Percentiles rank a stretch among this genome's conserved stretches.
These are phyloP conservation scores for Andrena trimmerana DNA, from an alignment of 2,888 invertebrate species.

Conservation along the genomic window DNA sequence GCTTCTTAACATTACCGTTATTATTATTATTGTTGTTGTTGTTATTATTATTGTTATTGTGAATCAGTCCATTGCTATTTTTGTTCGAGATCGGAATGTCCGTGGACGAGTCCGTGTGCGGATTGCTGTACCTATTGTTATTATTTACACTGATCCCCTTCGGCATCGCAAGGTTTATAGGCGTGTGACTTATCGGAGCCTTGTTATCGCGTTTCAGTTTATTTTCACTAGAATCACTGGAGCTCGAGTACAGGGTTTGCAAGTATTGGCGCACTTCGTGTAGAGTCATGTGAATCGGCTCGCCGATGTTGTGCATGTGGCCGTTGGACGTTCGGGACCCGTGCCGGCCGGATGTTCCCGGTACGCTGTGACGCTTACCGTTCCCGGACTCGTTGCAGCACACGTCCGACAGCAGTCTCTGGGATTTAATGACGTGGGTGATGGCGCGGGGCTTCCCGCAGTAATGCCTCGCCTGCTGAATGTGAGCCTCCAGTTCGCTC, in stretches of 20 bases:
- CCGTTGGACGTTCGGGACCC: conserved; percentile 84
- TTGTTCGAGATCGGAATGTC: conserved; percentile 85
- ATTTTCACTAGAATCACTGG: conserved; percentile 89
- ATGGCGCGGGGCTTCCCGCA: conserved; percentile 83
- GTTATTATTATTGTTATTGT: conserved; percentile 85
- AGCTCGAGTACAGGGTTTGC: conserved; percentile 92
- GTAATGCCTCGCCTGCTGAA: conserved; percentile 83
- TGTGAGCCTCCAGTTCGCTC: conserved; percentile 83
- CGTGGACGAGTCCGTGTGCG: conserved; percentile 83
- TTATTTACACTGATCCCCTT: conserved; percentile 84
- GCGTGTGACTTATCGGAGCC: conserved; percentile 68
- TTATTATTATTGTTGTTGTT: conserved; percentile 85
- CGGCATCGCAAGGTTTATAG: conserved; percentile 80
- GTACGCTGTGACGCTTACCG: conserved; percentile 90
- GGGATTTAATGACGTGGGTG: conserved; percentile 83
- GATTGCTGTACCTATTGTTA: conserved; percentile 84
- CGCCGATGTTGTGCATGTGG: conserved; percentile 88
- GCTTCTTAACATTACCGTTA: conserved; percentile 88
- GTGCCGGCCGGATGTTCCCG: conserved; percentile 87
- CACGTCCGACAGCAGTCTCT: conserved; percentile 82
- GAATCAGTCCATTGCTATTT: conserved; percentile 85
- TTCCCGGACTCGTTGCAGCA: conserved; percentile 81
- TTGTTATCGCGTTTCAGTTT: conserved; percentile 85
- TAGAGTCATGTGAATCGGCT: conserved; percentile 93
- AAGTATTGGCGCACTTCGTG: conserved; percentile 94